Evolutionary conservation across 2,113 vertebrate genomes (phyloP), one percentile per base, ranked within the genome.

Genomic region (Oenanthe oenanthe): DNA sequence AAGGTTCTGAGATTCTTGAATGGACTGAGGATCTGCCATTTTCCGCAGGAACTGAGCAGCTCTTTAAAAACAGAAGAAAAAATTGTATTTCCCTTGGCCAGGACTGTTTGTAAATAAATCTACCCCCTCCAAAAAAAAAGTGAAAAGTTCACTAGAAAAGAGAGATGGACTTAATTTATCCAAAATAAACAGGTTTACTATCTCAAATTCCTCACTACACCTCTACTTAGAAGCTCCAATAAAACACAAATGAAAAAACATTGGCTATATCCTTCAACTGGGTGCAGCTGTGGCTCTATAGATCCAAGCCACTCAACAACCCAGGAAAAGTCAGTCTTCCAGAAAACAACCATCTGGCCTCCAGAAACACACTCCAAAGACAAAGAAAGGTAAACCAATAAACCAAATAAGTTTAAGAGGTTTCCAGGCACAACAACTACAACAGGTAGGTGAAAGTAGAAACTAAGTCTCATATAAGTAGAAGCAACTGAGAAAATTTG

Each of bases 1-100:
- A 68, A 99, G 96, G 82, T 99, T 99, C 98, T 99, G 99, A 16
- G 99, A 99, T 96, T 99, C 99, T 96, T 99, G 99, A 89, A 99
- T 99, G 67, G 99, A 99, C 26, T 99, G 98, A 11, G 99, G 99
- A 91, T 99, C 99, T 0, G 99, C 99, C 99, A 99, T 99, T 96
- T 99, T 99, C 54, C 99, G 96, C 79, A 99, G 97, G 96, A 99
- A 99, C 97, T 99, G 99, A 74, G 99, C 99, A 18, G 99, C 99
- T 95, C 99, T 98, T 89, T 70, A 40, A 88, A 95, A 91, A 94
- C 10, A 92, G 9, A 93, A 91, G 54, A 18, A 58, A 86, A 86
- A 89, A 32, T 3, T 15, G 5, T 26, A 22, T 67, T 88, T 81
- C 40, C 42, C 34, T 82, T 67, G 20, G 21, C 7, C 20, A 58